Percentiles rank a stretch among this genome's conserved stretches.
Evolutionary conservation across 2,113 vertebrate genomes (phyloP).

Genomic region (Poecilia latipinna): DNA sequence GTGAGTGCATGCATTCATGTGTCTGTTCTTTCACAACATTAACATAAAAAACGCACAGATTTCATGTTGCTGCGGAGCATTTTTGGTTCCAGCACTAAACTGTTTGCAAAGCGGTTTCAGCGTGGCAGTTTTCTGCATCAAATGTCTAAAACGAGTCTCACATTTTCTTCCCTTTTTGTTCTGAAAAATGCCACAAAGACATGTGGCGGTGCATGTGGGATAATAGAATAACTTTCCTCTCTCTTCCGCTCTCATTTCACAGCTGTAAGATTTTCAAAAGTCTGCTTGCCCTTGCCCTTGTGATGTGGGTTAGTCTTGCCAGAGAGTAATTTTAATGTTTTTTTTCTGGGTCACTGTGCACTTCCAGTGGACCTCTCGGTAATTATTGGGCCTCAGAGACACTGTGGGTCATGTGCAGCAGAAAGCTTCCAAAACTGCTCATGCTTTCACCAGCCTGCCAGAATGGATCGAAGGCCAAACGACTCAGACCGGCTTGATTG

Average conservation of each 20-base stretch:
- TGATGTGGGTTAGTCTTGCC: slow-evolving; percentile 4
- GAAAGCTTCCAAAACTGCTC: slow-evolving; percentile 7
- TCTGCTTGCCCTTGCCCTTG: slow-evolving; percentile 40
- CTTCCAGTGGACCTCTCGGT: slow-evolving; percentile 25
- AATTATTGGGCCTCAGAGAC: slow-evolving; percentile 28
- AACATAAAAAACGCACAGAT: slow-evolving; percentile 22
- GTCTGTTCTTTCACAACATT: slow-evolving; percentile 13
- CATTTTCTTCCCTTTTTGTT: slow-evolving; percentile 3
- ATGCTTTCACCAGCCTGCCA: slow-evolving; percentile 9
- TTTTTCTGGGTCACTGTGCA: slow-evolving; percentile 48
- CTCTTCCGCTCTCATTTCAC: not conserved
- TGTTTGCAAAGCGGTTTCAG: slow-evolving; percentile 17
- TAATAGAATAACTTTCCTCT: slow-evolving; percentile 19
- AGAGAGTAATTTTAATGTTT: slow-evolving; percentile 37
- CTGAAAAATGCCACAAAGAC: slow-evolving; percentile 22
- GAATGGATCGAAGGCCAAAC: slow-evolving; percentile 18
- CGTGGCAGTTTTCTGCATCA: slow-evolving; percentile 18
- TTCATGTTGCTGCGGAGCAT: slow-evolving; percentile 8
- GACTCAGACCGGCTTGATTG: not conserved
- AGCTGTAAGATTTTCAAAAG: slow-evolving; percentile 18
- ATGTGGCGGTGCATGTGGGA: slow-evolving; percentile 36
- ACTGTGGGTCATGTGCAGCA: slow-evolving; percentile 25
- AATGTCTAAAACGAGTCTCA: not conserved
- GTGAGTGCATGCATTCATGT: slow-evolving; percentile 11
- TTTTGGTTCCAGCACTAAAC: not conserved